Evolutionary conservation across 2,113 vertebrate genomes (phyloP).

Genomic region (Poecilia latipinna): DNA sequence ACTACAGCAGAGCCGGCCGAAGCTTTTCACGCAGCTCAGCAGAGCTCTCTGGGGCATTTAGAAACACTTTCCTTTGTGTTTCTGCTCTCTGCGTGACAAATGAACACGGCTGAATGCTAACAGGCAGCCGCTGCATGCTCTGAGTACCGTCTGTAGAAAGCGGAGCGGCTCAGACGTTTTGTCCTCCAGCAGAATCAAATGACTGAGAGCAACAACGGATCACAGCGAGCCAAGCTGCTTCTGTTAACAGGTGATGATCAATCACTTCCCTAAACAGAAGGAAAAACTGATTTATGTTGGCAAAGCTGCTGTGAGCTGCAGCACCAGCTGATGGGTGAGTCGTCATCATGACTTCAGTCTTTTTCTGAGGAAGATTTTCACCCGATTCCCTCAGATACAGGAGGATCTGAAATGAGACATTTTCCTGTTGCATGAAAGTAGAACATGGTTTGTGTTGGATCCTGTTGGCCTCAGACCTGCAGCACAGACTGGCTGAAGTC

Average conservation of each 20-base stretch:
- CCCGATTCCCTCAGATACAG: no score
- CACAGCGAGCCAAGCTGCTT: slow-evolving; percentile 7
- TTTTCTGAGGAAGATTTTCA: no score
- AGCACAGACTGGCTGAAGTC: no score
- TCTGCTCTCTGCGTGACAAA: slow-evolving; percentile 37
- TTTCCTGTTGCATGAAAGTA: background rate
- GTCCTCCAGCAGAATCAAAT: slow-evolving; percentile 35
- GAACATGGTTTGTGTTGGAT: no score
- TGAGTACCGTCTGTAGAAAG: background rate
- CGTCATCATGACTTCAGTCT: no score
- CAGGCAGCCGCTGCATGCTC: slow-evolving; percentile 10
- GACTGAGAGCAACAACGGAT: slow-evolving; percentile 43
- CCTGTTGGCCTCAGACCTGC: no score
- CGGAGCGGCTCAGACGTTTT: slow-evolving; percentile 14
- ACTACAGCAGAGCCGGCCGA: slow-evolving; percentile 2
- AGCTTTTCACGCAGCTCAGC: background rate
- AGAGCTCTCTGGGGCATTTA: background rate
- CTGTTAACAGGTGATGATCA: slow-evolving; percentile 22
- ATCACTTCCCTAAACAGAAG: slow-evolving; percentile 28
- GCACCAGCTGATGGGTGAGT: no score
- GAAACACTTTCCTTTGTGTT: slow-evolving; percentile 5
- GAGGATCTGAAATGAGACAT: background rate
- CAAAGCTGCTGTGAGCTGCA: no score
- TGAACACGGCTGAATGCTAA: slow-evolving; percentile 64
- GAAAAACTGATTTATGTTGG: background rate